Conservation (phyloP, 2,797 vertebrate species). For the Esox lucius region DNA sequence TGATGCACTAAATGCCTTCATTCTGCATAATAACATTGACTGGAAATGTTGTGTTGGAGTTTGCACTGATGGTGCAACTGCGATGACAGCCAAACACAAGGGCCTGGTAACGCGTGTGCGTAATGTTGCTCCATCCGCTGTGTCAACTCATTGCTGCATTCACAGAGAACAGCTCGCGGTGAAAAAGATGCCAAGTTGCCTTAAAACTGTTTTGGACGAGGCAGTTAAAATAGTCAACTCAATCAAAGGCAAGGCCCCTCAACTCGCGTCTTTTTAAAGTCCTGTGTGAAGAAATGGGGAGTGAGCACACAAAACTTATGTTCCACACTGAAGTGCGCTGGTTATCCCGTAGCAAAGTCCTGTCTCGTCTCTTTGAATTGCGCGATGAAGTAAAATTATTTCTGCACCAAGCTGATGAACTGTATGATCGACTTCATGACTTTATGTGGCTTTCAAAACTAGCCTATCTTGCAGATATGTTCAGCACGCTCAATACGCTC, state of each 20-base stretch:
- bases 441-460: conserved; percentile 30
- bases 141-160: conserved; percentile 26
- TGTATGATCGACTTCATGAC: conserved; percentile 28
- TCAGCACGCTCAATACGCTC: conserved; percentile 19
- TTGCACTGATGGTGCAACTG: conserved; percentile 27
- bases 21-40: conserved; percentile 10
- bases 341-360: conserved; percentile 26
- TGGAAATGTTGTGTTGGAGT: no score
- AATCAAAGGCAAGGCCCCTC: conserved; percentile 22
- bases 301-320: conserved; percentile 25
- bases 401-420: conserved; percentile 17
- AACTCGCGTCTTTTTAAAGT: conserved; percentile 19
- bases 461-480: conserved; percentile 32
- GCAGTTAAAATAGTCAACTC: conserved; percentile 19
- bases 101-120: background rate
- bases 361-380: conserved; percentile 25
- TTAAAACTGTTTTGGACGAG: conserved; percentile 26
- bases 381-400: conserved; percentile 20
- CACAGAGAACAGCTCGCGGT: conserved; percentile 25
- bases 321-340: conserved; percentile 29
- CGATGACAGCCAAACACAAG: conserved; percentile 16
- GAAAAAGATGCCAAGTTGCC: conserved; percentile 27
- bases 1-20: conserved; percentile 17
- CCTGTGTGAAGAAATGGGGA: conserved; percentile 31
- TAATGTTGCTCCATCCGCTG: conserved; percentile 10